phyloP scores from a whole-genome alignment of 2,113 vertebrate genomes.

The Coregonus clupeaformis region DNA sequence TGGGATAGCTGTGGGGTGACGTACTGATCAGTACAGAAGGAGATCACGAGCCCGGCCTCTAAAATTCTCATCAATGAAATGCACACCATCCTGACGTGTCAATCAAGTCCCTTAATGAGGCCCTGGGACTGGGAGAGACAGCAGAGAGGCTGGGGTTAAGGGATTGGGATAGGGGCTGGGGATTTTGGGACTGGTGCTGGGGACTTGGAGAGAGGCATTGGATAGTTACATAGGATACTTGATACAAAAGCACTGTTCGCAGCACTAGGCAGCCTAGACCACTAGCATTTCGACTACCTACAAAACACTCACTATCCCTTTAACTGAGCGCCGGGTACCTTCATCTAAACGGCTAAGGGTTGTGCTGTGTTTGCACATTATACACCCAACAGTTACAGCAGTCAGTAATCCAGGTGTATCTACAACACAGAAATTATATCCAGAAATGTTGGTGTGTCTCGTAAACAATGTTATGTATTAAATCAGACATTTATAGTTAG shows the following conservation, averaged over 20 bases:
- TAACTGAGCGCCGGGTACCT: no score
- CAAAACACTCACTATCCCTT: no score
- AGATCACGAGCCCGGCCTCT: conserved; percentile 68
- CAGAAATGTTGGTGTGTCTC: no score
- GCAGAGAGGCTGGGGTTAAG: conserved; percentile 21
- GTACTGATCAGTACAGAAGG: conserved; percentile 60
- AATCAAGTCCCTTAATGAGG: conserved; percentile 67
- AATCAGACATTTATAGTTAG: conserved; percentile 23
- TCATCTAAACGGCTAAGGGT: no score
- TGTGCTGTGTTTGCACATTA: no score
- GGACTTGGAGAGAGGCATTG: neutral
- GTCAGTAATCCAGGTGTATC: no score
- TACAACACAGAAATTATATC: no score
- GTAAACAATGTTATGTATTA: neutral
- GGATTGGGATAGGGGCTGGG: neutral
- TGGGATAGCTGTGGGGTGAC: conserved; percentile 32
- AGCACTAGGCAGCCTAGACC: no score
- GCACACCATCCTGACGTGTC: conserved; percentile 70
- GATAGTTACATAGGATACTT: no score
- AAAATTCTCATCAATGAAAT: conserved; percentile 76
- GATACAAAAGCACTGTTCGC: no score
- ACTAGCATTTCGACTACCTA: no score
- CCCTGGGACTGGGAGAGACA: conserved; percentile 11
- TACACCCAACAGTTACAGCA: no score
- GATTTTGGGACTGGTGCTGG: neutral